Percentiles rank a stretch among this genome's conserved stretches.
phyloP scores from a whole-genome alignment of 2,113 vertebrate species.

The Steatornis caripensis region DNA sequence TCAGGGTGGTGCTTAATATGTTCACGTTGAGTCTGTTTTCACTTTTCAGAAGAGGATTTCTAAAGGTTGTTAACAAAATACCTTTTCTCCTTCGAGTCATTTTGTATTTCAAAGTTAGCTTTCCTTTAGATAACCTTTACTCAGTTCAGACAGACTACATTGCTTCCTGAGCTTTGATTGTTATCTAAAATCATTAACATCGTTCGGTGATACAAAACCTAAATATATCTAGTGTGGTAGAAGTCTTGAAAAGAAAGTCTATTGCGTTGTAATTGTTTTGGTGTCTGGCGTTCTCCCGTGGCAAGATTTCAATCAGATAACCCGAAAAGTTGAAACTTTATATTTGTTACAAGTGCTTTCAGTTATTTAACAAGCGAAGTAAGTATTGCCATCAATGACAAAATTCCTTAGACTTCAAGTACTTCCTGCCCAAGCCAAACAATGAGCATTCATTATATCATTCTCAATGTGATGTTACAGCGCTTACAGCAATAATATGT shows the following conservation, averaged over 20 bases:
- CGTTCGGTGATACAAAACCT: neutral
- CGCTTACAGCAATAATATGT: neutral
- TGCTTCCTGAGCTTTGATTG: slow-evolving; percentile 64
- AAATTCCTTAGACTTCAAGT: neutral
- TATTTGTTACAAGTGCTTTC: slow-evolving; percentile 5
- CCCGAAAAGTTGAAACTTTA: neutral
- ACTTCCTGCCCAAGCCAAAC: neutral
- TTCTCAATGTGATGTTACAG: neutral
- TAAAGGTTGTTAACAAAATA: neutral
- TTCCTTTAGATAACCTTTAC: slow-evolving; percentile 63
- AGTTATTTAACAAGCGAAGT: neutral
- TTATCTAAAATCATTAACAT: slow-evolving; percentile 23
- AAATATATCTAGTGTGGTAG: neutral
- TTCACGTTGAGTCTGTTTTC: neutral
- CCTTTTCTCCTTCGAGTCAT: neutral
- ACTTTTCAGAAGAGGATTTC: neutral
- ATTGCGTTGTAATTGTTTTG: slow-evolving; percentile 7
- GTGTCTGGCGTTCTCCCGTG: neutral
- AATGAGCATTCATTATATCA: neutral
- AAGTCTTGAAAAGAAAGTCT: neutral
- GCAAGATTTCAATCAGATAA: slow-evolving; percentile 36
- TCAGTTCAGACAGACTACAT: slow-evolving; percentile 50
- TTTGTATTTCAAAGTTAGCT: neutral
- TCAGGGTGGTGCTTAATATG: neutral
- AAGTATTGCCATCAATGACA: neutral